Evolutionary conservation across 2,797 vertebrate species (phyloP), one percentile per base, ranked within the genome.

Genomic region (Malacoctenus gilli): DNA sequence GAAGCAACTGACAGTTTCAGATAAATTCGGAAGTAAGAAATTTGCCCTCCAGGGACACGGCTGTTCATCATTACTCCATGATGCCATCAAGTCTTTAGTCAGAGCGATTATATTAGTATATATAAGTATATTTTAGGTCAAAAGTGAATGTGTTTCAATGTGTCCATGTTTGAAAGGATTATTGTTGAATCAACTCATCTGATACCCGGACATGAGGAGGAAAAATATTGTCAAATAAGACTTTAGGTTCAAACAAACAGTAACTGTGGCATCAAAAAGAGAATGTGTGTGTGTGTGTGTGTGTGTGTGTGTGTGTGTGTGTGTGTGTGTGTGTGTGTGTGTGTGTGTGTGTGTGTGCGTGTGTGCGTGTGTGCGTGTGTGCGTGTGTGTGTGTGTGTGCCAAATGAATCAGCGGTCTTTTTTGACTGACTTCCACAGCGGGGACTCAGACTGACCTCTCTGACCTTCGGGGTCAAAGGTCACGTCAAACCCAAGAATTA

Each of bases 321-420:
- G n/a, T 34, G 41, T 19, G 34, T 31, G 25, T 19, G 43, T 58
- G 60, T 21, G 32, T 23, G 28, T 34, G 38, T 56, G 19, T 39
- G 21, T 25, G 22, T 35, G 25, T 43, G 22, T 15, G 12, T 36
- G n/a, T 31, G 35, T 31, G 34, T 20, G 51, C 60, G 13, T 52
- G 25, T 46, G 32, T 31, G 48, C 23, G 44, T 48, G 32, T 49
- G 44, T 41, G 36, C 23, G 11, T 25, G 14, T 19, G 8, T 41
- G 30, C 30, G 8, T 12, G 15, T 39, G 43, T 25, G 36, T 23
- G 54, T 34, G 19, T 68, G 40, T 59, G 21, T 15, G 50, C 36
- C 61, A 22, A 59, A 56, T 68, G 77, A 80, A 22, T 83, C 82
- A 77, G 82, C 72, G 47, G 64, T 70, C 25, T 79, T 44, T 70